phyloP scores from a whole-genome alignment of 1,140 invertebrate genomes.

The Zaprionus capensis region DNA sequence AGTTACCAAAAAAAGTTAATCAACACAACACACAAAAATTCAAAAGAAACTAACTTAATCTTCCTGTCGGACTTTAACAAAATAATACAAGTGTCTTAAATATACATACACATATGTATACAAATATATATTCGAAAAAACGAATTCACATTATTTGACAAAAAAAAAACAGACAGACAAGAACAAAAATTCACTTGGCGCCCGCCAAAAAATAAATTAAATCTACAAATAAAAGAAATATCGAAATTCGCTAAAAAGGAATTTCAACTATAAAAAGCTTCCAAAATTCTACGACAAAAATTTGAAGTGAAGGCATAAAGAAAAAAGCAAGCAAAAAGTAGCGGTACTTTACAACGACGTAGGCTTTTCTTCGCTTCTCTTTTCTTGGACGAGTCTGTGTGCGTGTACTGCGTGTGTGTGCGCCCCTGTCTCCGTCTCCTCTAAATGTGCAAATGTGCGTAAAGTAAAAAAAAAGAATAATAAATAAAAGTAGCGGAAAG shows the following conservation, averaged over 20 bases:
- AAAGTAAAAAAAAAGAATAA: not conserved
- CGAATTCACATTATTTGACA: not conserved
- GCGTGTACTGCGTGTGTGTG: not conserved
- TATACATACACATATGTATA: not conserved
- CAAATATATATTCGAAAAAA: conserved; percentile 6
- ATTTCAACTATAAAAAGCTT: not conserved
- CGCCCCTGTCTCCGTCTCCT: not conserved
- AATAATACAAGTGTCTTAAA: conserved; percentile 21
- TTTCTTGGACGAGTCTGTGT: not conserved
- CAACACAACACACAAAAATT: not conserved
- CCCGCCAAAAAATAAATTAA: conserved; percentile 11
- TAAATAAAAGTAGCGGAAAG: not conserved
- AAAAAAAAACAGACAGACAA: not conserved
- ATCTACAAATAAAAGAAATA: conserved; percentile 1
- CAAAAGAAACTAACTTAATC: not conserved
- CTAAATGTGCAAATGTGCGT: conserved; percentile 8
- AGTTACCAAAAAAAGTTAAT: conserved; percentile 21
- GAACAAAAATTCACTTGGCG: conserved; percentile 6
- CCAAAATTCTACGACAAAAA: not conserved
- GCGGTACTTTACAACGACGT: not conserved
- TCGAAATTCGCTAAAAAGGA: not conserved
- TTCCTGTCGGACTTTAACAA: conserved; percentile 17
- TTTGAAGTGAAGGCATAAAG: conserved; percentile 5
- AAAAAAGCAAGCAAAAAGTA: conserved; percentile 16
- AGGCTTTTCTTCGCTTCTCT: not conserved